Conservation (phyloP, 2,113 vertebrate genomes). For the Strix aluco region DNA sequence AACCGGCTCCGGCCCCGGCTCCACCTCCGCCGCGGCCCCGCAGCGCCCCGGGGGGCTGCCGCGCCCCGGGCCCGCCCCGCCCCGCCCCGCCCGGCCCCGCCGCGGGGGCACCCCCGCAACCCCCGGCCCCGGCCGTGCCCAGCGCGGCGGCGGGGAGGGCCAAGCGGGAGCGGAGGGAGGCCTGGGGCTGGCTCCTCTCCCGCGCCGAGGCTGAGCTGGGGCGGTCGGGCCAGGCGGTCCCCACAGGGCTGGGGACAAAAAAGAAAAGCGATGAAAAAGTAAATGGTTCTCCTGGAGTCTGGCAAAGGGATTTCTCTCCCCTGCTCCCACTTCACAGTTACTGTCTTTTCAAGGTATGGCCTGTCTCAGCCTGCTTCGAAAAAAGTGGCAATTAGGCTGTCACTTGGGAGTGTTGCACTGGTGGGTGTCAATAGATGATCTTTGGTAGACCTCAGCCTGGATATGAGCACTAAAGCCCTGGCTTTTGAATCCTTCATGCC, state of each 20-base stretch:
- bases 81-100: background rate
- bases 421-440: background rate
- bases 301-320: background rate
- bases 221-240: background rate
- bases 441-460: background rate
- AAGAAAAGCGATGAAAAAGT: background rate
- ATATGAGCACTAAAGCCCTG: background rate
- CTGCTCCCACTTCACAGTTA: background rate
- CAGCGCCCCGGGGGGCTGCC: background rate
- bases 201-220: background rate
- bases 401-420: background rate
- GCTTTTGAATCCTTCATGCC: background rate
- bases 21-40: background rate
- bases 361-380: background rate
- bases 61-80: background rate
- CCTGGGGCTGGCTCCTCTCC: background rate
- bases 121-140: background rate
- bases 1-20: background rate
- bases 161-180: background rate
- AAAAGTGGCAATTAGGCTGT: background rate
- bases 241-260: background rate
- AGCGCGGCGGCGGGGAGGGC: too few species aligned
- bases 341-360: background rate
- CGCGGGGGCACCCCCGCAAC: background rate
- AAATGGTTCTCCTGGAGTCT: background rate